phyloP scores from a whole-genome alignment of 2,113 vertebrate species.

The Conger conger region DNA sequence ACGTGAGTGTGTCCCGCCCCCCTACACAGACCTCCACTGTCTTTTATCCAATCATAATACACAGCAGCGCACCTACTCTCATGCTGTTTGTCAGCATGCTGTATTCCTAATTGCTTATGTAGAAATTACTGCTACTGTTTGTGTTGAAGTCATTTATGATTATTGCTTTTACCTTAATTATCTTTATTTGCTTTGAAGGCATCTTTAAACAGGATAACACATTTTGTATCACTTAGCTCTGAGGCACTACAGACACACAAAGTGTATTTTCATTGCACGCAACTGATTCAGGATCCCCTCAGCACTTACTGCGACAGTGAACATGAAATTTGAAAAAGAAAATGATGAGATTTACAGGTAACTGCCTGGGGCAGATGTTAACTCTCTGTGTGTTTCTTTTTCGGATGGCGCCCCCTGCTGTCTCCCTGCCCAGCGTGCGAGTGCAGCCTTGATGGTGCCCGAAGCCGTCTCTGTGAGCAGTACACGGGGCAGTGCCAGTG shows the following conservation, averaged over 20 bases:
- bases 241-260: not conserved
- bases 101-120: not conserved
- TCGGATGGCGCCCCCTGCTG: slow-evolving; percentile 49
- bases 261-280: not conserved
- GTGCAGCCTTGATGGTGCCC: slow-evolving; percentile 82
- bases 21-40: not conserved
- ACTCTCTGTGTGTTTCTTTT: not conserved
- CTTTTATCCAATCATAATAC: not conserved
- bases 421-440: slow-evolving; percentile 74
- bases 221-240: not conserved
- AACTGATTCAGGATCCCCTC: not conserved
- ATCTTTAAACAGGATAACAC: not conserved
- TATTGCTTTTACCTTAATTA: not conserved
- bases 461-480: slow-evolving; percentile 79
- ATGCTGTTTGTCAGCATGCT: not conserved
- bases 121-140: not conserved
- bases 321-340: not conserved
- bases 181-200: not conserved
- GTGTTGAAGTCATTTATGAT: not conserved
- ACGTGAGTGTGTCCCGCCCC: slow-evolving; percentile 63
- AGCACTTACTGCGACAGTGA: not conserved
- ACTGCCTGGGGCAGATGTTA: not conserved
- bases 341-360: not conserved
- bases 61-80: not conserved
- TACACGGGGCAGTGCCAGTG: slow-evolving; percentile 85